Conservation (phyloP, 2,797 vertebrate genomes). For the Galago senegalensis region DNA sequence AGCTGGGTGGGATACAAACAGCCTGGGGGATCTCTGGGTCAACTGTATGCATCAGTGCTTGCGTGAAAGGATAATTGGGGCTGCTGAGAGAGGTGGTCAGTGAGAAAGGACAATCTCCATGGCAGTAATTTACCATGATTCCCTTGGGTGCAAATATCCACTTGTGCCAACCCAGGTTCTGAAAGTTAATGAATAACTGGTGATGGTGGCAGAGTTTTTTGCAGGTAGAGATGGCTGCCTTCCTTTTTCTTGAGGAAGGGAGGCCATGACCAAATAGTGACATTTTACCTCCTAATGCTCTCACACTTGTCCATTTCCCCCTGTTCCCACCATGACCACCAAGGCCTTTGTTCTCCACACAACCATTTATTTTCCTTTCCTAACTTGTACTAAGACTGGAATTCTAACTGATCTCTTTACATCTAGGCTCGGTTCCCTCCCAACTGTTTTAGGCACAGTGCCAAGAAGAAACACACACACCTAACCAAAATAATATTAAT, state of each 20-base stretch:
- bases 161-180: slow-evolving; percentile 85
- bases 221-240: slow-evolving; percentile 60
- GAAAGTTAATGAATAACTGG: slow-evolving; percentile 84
- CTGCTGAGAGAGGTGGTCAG: slow-evolving; percentile 79
- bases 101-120: slow-evolving; percentile 84
- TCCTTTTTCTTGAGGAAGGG: slow-evolving; percentile 52
- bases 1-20: slow-evolving; percentile 83
- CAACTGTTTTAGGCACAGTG: neutral
- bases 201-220: slow-evolving; percentile 80
- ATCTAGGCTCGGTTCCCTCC: neutral
- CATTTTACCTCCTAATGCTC: neutral
- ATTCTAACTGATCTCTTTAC: neutral
- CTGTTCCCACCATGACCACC: neutral
- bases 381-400: neutral
- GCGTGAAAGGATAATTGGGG: slow-evolving; percentile 84
- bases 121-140: slow-evolving; percentile 87
- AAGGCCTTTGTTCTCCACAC: neutral
- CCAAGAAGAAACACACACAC: neutral
- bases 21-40: slow-evolving; percentile 80
- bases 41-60: slow-evolving; percentile 70
- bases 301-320: neutral
- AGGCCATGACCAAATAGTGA: slow-evolving; percentile 16
- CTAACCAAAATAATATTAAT: neutral
- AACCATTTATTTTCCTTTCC: neutral
- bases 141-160: slow-evolving; percentile 86